Percentiles rank a stretch among this genome's conserved stretches.
Evolutionary conservation across 1,140 invertebrate species (phyloP).

Genomic region (Formica exsecta): DNA sequence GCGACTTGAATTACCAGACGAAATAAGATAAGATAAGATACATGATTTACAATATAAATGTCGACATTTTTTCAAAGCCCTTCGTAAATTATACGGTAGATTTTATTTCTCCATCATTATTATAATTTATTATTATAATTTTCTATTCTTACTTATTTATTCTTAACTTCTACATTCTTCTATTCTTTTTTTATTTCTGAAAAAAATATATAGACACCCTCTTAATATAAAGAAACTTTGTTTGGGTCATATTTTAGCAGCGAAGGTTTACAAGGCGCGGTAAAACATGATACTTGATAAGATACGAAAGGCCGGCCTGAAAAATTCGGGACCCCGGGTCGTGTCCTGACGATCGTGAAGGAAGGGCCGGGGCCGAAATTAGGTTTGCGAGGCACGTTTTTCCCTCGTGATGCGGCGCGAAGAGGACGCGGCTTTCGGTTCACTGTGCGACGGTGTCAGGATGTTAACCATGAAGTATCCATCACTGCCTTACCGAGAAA

Average conservation of each 20-base stretch:
- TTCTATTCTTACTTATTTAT: background rate
- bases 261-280: constrained; percentile 5
- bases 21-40: constrained; percentile 10
- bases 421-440: constrained; percentile 56
- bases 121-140: background rate
- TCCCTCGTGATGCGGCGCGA: constrained; percentile 46
- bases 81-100: constrained; percentile 17
- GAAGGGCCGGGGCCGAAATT: constrained; percentile 59
- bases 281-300: constrained; percentile 57
- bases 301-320: constrained; percentile 38
- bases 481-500: constrained; percentile 77
- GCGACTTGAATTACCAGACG: background rate
- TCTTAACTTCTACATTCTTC: background rate
- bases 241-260: constrained; percentile 38
- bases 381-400: constrained; percentile 69
- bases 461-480: constrained; percentile 74
- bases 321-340: constrained; percentile 46
- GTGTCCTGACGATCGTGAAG: constrained; percentile 63
- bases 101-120: background rate
- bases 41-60: constrained; percentile 47
- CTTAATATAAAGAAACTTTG: constrained; percentile 40
- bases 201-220: background rate
- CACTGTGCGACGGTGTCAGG: constrained; percentile 72
- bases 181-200: background rate
- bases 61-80: constrained; percentile 10